These are phyloP conservation scores for Serripes groenlandicus DNA, from an alignment of 2,888 invertebrate genomes.

Conservation along the genomic window DNA sequence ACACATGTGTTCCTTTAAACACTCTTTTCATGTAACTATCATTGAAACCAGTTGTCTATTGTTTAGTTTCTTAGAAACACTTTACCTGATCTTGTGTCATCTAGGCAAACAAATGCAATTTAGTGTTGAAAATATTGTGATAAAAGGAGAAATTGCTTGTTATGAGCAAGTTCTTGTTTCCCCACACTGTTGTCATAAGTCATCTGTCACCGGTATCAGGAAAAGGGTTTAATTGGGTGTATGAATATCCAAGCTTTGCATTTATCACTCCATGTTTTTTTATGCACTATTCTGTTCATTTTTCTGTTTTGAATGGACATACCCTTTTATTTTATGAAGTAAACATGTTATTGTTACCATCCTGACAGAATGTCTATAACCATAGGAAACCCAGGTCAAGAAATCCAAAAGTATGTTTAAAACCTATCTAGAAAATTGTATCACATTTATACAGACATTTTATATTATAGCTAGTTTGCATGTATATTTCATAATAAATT, in stretches of 20 bases:
- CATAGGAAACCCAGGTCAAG: slow-evolving; percentile 47
- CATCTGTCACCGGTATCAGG: no score
- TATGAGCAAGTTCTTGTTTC: not conserved
- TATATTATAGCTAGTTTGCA: slow-evolving; percentile 17
- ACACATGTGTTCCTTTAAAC: no score
- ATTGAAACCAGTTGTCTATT: no score
- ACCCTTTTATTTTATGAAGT: not conserved
- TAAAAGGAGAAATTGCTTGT: not conserved
- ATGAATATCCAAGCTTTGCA: no score
- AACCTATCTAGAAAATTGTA: slow-evolving; percentile 10
- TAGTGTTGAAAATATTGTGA: not conserved
- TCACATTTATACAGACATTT: not conserved
- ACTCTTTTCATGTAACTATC: no score
- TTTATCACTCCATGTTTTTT: no score
- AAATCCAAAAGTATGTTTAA: slow-evolving; percentile 62
- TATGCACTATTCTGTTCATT: no score
- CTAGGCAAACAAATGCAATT: no score
- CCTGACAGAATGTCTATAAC: slow-evolving; percentile 62
- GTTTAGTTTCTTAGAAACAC: no score
- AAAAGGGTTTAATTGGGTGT: no score
- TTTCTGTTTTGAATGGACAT: not conserved
- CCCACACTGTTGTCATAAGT: not conserved
- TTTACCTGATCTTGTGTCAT: no score
- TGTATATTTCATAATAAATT: no score
- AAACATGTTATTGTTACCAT: not conserved